Percentiles rank a stretch among this genome's conserved stretches.
These are phyloP conservation scores for Trichechus manatus DNA, from an alignment of 2,113 vertebrate species.

Conservation along the genomic window DNA sequence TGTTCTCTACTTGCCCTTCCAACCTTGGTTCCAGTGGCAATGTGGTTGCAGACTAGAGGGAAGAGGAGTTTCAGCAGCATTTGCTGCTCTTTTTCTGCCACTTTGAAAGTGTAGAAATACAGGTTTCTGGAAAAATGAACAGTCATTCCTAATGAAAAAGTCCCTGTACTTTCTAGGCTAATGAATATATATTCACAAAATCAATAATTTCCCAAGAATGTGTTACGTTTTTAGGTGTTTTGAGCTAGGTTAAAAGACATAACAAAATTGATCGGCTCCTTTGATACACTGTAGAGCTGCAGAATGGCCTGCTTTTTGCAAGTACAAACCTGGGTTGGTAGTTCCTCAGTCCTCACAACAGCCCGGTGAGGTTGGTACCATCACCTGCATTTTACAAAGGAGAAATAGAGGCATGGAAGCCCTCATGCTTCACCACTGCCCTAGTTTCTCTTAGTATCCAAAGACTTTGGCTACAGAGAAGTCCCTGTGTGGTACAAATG, in stretches of 20 bases:
- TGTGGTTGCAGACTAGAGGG: not conserved
- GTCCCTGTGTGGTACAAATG: no score
- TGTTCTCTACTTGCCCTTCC: not conserved
- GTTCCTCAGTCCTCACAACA: not conserved
- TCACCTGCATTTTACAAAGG: not conserved
- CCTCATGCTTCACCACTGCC: not conserved
- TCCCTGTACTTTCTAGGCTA: conserved; percentile 34
- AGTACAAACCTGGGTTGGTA: not conserved
- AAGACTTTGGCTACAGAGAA: not conserved
- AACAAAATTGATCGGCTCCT: not conserved
- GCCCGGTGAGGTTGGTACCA: not conserved
- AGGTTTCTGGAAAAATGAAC: conserved; percentile 25
- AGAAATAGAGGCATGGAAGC: not conserved
- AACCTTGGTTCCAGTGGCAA: no score
- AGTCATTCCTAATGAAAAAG: not conserved
- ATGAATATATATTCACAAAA: conserved; percentile 1
- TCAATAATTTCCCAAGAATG: conserved; percentile 36
- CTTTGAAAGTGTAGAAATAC: not conserved
- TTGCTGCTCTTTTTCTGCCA: not conserved
- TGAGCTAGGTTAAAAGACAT: conserved; percentile 13
- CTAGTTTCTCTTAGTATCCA: not conserved
- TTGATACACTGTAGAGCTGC: not conserved
- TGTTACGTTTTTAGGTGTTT: not conserved
- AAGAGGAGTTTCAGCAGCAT: not conserved
- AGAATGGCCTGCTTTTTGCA: not conserved